Conservation (phyloP, 2,888 invertebrate species). For the Drosophila planitibia region DNA sequence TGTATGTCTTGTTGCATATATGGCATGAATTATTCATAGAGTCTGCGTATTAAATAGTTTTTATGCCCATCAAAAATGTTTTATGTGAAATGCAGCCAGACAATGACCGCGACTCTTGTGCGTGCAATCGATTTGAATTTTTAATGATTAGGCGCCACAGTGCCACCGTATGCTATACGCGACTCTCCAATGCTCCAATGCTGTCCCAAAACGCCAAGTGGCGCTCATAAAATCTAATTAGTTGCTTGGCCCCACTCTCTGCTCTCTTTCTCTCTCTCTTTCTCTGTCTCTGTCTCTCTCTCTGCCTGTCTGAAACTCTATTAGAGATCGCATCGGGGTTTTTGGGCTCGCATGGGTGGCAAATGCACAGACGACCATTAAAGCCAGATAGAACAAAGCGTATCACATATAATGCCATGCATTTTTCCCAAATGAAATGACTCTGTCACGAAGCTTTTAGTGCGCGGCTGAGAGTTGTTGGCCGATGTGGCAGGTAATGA, state of each 20-base stretch:
- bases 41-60: slow-evolving; percentile 74
- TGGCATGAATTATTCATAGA: slow-evolving; percentile 78
- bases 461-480: slow-evolving; percentile 27
- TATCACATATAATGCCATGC: slow-evolving; percentile 61
- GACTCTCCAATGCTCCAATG: slow-evolving; percentile 2
- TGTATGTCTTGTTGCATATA: slow-evolving; percentile 18
- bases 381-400: slow-evolving; percentile 67
- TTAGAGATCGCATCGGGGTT: slow-evolving; percentile 29
- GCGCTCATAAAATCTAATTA: slow-evolving; percentile 77
- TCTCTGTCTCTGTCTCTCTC: neutral
- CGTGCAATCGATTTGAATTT: slow-evolving; percentile 81
- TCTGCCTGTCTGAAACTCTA: neutral
- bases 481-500: neutral
- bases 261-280: neutral
- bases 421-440: slow-evolving; percentile 60
- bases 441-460: slow-evolving; percentile 78
- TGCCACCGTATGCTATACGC: slow-evolving; percentile 63
- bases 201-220: slow-evolving; percentile 49
- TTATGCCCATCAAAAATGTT: slow-evolving; percentile 78
- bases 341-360: slow-evolving; percentile 63
- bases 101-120: slow-evolving; percentile 31
- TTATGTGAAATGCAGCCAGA: slow-evolving; percentile 65
- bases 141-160: slow-evolving; percentile 82
- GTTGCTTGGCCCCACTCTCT: slow-evolving; percentile 58
- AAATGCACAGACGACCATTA: slow-evolving; percentile 64